Evolutionary conservation across 2,797 vertebrate species (phyloP), one percentile per base, ranked within the genome.

Genomic region (Myotis planiceps): DNA sequence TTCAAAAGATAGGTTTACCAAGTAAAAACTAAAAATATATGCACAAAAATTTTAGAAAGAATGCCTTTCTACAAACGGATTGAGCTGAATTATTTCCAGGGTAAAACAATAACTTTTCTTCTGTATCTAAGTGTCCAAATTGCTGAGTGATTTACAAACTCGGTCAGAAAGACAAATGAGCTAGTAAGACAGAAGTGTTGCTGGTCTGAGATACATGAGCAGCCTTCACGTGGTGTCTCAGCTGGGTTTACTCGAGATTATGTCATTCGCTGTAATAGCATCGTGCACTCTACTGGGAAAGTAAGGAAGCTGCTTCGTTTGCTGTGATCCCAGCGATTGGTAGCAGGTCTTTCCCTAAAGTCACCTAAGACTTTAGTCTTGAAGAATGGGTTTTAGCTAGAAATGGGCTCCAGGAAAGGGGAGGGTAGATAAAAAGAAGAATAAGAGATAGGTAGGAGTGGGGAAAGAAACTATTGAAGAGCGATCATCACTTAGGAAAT

Each of bases 161-260:
- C 42, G 6, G 23, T 51, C 39, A 72, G 32, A 90, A 96, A 97
- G 42, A 93, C 19, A 87, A 88, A 78, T 85, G 75, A 66, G 88
- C 71, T 7, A 37, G 27, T 15, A 68, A 92, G 53, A 63, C 10
- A 3, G 16, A 79, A 78, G 21, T 18, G 10, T 8, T 42, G n/a
- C 23, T 29, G 27, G 42, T 39, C 51, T 0, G 15, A 2, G 18
- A 75, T 19, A 55, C 49, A 63, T 7, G 72, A 60, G 21, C 37
- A 42, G 53, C 32, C 1, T 34, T n/a, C 78, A 9, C 0, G 1
- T 39, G 47, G 21, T 39, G 80, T 82, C 78, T 97, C 71, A 39
- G 19, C 71, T 79, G 83, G 12, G 29, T 94, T 93, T 39, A 80
- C 83, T 96, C 83, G 82, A 89, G 87, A 90, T 76, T 51, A 5